These are phyloP conservation scores for Ispidina lecontei DNA, from an alignment of 2,797 vertebrate genomes.

Conservation along the genomic window DNA sequence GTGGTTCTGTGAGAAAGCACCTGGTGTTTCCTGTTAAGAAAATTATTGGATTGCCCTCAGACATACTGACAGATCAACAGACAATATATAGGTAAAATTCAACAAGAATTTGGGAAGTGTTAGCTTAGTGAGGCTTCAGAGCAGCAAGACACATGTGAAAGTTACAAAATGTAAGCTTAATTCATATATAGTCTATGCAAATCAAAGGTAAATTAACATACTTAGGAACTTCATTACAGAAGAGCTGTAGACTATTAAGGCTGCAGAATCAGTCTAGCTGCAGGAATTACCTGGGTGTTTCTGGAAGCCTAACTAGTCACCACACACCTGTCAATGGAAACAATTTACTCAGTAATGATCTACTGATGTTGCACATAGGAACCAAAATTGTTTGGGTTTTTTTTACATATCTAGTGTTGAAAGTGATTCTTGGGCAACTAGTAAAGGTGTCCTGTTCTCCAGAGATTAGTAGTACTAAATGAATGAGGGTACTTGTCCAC, in stretches of 20 bases:
- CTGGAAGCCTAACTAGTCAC: not conserved
- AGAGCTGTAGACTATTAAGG: not conserved
- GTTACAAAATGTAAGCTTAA: not conserved
- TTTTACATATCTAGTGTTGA: not conserved
- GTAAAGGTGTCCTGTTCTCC: not conserved
- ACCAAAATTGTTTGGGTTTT: not conserved
- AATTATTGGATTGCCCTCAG: not conserved
- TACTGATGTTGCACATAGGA: not conserved
- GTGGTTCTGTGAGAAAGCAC: not conserved
- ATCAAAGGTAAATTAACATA: not conserved
- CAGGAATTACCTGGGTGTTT: not conserved
- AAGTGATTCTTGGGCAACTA: not conserved
- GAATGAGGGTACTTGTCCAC: not conserved
- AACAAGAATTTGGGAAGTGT: not conserved
- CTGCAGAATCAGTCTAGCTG: not conserved
- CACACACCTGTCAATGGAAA: not conserved
- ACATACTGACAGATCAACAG: not conserved
- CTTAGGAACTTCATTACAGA: not conserved
- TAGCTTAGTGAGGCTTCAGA: not conserved
- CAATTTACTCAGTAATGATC: not conserved
- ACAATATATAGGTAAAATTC: not conserved
- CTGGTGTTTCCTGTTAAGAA: not conserved
- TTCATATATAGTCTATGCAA: not conserved
- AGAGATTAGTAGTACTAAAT: not conserved
- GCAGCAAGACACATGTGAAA: not conserved